Percentiles rank a stretch among this genome's conserved stretches.
These are phyloP conservation scores for Agriopis leucophaearia DNA, from an alignment of 2,888 invertebrate species.

Conservation along the genomic window DNA sequence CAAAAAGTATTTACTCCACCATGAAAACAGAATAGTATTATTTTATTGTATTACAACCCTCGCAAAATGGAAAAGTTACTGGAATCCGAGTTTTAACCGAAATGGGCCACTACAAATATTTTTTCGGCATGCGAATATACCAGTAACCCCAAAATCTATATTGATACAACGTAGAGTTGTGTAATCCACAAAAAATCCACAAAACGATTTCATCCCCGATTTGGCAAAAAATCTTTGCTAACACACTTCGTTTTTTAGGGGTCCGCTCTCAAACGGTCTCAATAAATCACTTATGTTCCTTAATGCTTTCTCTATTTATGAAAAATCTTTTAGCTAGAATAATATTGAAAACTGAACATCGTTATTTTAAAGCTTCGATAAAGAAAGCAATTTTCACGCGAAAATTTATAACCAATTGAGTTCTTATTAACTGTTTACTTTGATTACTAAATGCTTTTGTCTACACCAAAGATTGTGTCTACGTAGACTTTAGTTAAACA, in stretches of 20 bases:
- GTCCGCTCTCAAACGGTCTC: neutral
- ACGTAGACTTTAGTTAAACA: too few species aligned
- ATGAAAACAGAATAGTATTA: constrained; percentile 20
- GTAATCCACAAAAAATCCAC: constrained; percentile 29
- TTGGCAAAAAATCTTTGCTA: constrained; percentile 25
- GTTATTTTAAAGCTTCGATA: too few species aligned
- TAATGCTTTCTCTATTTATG: too few species aligned
- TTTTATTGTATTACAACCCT: constrained; percentile 22
- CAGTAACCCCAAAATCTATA: constrained; percentile 12
- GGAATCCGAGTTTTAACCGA: constrained; percentile 7
- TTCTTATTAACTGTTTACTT: too few species aligned
- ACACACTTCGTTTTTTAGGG: constrained; percentile 18
- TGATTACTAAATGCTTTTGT: too few species aligned
- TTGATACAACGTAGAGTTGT: constrained; percentile 18
- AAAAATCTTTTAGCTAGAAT: too few species aligned
- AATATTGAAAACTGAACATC: too few species aligned
- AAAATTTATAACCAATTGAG: too few species aligned
- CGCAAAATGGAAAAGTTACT: constrained; percentile 21
- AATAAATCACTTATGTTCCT: neutral
- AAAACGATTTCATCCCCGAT: constrained; percentile 29
- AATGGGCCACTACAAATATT: constrained; percentile 28
- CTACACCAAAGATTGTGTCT: too few species aligned
- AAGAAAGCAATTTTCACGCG: too few species aligned
- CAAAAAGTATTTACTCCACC: constrained; percentile 19
- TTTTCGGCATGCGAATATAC: constrained; percentile 11